Evolutionary conservation across 2,888 invertebrate species (phyloP).

Genomic region (Cantharis nigra): DNA sequence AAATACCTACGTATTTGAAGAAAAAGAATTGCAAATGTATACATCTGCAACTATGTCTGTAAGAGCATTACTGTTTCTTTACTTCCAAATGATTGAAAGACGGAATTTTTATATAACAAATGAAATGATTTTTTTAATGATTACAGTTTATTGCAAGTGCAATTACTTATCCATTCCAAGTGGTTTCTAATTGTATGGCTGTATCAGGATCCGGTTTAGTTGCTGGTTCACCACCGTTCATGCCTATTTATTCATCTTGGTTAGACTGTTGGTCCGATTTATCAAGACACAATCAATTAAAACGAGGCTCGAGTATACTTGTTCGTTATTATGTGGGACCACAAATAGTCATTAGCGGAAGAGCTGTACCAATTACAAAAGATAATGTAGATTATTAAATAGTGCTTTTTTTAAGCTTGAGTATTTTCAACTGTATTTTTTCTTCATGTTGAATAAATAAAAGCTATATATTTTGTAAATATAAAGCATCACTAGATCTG

Average conservation of each 20-base stretch:
- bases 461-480: not conserved
- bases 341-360: constrained; percentile 49
- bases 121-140: constrained; percentile 21
- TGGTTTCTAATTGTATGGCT: constrained; percentile 90
- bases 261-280: constrained; percentile 83
- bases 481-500: not conserved
- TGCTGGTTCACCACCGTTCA: constrained; percentile 82
- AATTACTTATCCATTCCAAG: constrained; percentile 89
- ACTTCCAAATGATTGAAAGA: not conserved
- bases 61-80: not conserved
- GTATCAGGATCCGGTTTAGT: constrained; percentile 79
- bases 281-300: constrained; percentile 73
- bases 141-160: constrained; percentile 77
- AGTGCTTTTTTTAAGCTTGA: constrained; percentile 1
- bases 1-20: constrained; percentile 80
- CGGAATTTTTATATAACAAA: not conserved
- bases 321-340: constrained; percentile 74
- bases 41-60: constrained; percentile 64
- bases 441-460: not conserved
- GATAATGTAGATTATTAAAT: constrained; percentile 25
- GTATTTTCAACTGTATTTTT: not conserved
- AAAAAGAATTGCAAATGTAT: constrained; percentile 65
- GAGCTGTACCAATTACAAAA: constrained; percentile 41
- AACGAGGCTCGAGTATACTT: constrained; percentile 83
- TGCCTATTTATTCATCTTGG: constrained; percentile 85